Percentiles rank a stretch among this genome's conserved stretches.
Conservation (phyloP, 2,113 vertebrate genomes). For the Pavo muticus region DNA sequence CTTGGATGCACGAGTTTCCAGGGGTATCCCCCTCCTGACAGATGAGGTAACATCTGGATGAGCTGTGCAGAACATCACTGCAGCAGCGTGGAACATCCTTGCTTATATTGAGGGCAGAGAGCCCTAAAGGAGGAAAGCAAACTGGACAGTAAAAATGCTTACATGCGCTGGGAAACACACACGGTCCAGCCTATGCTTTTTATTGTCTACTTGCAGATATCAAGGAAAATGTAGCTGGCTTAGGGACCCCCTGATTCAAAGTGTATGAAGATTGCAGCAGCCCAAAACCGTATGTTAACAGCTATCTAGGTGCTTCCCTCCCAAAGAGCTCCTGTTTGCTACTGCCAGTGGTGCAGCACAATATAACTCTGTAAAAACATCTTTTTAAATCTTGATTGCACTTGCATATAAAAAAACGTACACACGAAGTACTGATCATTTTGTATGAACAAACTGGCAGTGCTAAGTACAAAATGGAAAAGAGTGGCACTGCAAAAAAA, state of each 20-base stretch:
- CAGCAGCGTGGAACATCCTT: neutral
- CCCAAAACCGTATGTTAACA: neutral
- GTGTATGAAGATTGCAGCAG: neutral
- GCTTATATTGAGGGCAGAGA: neutral
- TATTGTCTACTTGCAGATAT: neutral
- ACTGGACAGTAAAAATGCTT: neutral
- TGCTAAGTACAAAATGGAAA: neutral
- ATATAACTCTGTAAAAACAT: neutral
- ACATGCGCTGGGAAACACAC: neutral
- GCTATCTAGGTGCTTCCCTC: accelerated
- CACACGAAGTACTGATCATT: neutral
- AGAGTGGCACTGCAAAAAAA: neutral
- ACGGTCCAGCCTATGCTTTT: neutral
- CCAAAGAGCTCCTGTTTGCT: neutral
- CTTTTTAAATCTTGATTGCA: neutral
- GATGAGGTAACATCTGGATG: neutral
- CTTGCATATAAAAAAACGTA: neutral
- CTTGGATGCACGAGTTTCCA: neutral
- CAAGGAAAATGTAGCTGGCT: neutral
- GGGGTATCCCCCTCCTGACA: neutral
- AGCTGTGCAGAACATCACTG: neutral
- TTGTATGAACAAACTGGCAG: neutral
- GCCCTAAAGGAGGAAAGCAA: neutral
- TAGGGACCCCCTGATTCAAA: neutral
- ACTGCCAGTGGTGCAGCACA: neutral